A percentile compares a stretch with the other conserved stretches of the same genome.
These are phyloP conservation scores for Pelecanus crispus DNA, from an alignment of 2,113 vertebrate genomes.

Conservation along the genomic window DNA sequence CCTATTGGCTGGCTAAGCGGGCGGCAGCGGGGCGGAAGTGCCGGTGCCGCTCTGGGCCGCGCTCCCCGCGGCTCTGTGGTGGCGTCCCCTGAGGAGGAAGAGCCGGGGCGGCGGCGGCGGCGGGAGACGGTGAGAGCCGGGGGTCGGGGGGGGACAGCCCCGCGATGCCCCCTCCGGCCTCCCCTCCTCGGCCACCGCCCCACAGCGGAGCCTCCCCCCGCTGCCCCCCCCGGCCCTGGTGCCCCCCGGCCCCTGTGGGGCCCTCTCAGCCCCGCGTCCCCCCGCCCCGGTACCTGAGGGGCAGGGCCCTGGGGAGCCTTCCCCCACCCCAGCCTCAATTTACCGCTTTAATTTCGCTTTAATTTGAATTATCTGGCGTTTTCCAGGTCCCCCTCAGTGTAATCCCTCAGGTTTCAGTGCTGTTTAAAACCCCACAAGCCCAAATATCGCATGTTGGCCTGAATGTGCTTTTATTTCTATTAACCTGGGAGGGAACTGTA, in stretches of 20 bases:
- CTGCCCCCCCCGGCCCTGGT: not conserved
- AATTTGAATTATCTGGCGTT: not conserved
- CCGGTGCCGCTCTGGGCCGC: not conserved
- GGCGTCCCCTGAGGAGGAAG: not conserved
- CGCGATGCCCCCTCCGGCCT: too few species aligned
- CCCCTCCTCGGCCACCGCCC: not conserved
- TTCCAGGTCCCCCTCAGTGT: not conserved
- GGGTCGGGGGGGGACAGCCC: too few species aligned
- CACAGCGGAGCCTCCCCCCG: not conserved
- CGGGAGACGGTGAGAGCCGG: not conserved
- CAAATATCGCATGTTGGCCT: rapidly evolving
- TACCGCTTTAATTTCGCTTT: not conserved
- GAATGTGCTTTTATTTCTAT: not conserved
- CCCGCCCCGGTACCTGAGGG: not conserved
- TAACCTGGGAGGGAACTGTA: rapidly evolving
- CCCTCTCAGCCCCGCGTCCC: not conserved
- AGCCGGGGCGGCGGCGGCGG: not conserved
- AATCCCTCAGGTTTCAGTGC: not conserved
- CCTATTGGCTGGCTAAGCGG: not conserved
- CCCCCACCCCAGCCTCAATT: not conserved
- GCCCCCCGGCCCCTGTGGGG: not conserved
- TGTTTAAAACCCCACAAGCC: not conserved
- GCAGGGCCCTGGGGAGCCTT: too few species aligned
- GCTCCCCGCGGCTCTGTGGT: not conserved
- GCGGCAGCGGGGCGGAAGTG: not conserved